These are phyloP conservation scores for Lycorma delicatula DNA, from an alignment of 1,140 invertebrate genomes.

Conservation along the genomic window DNA sequence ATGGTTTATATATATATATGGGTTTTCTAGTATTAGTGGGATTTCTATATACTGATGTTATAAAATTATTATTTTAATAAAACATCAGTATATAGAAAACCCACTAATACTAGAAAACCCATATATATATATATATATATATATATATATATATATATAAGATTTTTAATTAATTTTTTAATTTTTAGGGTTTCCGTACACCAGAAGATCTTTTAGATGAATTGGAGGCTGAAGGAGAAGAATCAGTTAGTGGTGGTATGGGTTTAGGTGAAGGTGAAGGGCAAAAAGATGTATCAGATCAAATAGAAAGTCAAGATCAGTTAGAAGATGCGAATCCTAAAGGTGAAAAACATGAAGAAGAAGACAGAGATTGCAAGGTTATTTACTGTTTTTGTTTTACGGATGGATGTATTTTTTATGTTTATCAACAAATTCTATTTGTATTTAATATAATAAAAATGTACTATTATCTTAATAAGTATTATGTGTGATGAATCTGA, in stretches of 20 bases:
- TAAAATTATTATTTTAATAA: neutral
- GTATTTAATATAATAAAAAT: too few relatives aligned
- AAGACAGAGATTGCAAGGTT: slow-evolving; percentile 66
- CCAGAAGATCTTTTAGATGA: slow-evolving; percentile 68
- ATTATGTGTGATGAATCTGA: too few relatives aligned
- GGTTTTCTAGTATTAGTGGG: too few relatives aligned
- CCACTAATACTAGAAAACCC: too few relatives aligned
- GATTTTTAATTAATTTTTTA: slow-evolving; percentile 17
- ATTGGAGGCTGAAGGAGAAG: slow-evolving; percentile 46
- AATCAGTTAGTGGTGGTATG: slow-evolving; percentile 51
- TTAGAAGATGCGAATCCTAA: slow-evolving; percentile 76
- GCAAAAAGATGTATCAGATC: slow-evolving; percentile 88
- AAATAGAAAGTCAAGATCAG: slow-evolving; percentile 90
- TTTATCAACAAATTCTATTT: neutral
- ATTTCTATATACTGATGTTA: too few relatives aligned
- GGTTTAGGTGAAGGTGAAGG: slow-evolving; percentile 91
- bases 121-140: neutral
- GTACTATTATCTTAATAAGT: too few relatives aligned
- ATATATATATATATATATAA: neutral
- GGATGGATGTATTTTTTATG: neutral
- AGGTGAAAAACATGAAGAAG: slow-evolving; percentile 60
- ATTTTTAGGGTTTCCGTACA: slow-evolving; percentile 75
- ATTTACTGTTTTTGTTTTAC: slow-evolving; percentile 5
- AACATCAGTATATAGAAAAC: neutral
- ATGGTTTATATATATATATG: too few relatives aligned